phyloP scores from a whole-genome alignment of 2,888 invertebrate genomes.

The Colostygia pectinataria region DNA sequence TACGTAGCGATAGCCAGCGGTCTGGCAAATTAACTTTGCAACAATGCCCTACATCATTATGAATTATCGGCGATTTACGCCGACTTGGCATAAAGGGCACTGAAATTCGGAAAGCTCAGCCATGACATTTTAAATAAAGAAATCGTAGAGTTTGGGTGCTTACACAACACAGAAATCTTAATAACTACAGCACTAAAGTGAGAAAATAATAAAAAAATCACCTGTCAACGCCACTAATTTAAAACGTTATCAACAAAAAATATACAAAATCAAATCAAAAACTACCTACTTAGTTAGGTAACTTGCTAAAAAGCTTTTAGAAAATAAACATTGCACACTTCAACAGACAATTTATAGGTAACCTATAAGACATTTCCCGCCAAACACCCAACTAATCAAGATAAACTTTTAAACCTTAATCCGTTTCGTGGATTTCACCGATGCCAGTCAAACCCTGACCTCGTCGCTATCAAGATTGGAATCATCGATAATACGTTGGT shows the following conservation, averaged over 20 bases:
- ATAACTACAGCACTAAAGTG: too few relatives aligned
- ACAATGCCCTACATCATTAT: conserved; percentile 24
- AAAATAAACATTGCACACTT: background rate
- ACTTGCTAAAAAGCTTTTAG: background rate
- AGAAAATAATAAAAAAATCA: too few relatives aligned
- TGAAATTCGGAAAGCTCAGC: conserved; percentile 10
- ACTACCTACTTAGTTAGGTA: too few relatives aligned
- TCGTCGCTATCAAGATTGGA: conserved; percentile 74
- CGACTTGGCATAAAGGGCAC: conserved; percentile 16
- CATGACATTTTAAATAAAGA: conserved; percentile 21
- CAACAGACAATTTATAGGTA: conserved; percentile 4
- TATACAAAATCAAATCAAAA: too few relatives aligned
- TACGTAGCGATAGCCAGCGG: conserved; percentile 24
- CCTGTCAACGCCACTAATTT: too few relatives aligned
- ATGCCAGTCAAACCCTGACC: conserved; percentile 72
- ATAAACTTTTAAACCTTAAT: conserved; percentile 34
- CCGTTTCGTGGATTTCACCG: conserved; percentile 44
- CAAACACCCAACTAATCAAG: conserved; percentile 19
- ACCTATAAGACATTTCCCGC: background rate
- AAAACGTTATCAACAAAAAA: too few relatives aligned
- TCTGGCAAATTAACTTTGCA: conserved; percentile 30
- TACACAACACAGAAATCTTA: too few relatives aligned
- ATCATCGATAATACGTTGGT: conserved; percentile 63
- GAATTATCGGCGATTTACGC: conserved; percentile 22
- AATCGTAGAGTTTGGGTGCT: too few relatives aligned